Evolutionary conservation across 2,888 invertebrate species (phyloP).

Genomic region (Hipparchia sbordonii): DNA sequence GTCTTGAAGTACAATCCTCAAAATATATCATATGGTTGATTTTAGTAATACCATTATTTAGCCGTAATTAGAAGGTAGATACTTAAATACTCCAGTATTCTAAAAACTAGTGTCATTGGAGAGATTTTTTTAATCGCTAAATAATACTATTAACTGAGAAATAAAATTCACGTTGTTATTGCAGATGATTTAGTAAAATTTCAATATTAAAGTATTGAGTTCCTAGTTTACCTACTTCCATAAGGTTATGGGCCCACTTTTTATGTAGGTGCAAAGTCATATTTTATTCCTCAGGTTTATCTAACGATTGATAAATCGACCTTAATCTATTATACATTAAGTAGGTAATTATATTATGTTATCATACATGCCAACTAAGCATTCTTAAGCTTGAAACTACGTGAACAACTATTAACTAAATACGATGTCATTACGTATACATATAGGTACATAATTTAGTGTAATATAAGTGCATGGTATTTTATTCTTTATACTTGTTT

Average conservation of each 20-base stretch:
- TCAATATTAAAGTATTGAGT: too few species aligned
- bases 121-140: too few species aligned
- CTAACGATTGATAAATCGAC: background rate
- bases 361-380: constrained; percentile 30
- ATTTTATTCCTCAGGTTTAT: too few species aligned
- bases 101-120: background rate
- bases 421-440: background rate
- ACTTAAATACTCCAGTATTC: background rate
- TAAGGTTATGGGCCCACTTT: too few species aligned
- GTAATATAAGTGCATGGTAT: constrained; percentile 40
- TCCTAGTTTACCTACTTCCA: too few species aligned
- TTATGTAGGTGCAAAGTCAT: too few species aligned
- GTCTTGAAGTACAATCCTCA: background rate
- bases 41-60: background rate
- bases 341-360: background rate
- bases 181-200: too few species aligned
- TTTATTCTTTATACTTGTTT: constrained; percentile 32
- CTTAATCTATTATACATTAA: constrained; percentile 14
- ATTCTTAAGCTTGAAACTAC: constrained; percentile 11
- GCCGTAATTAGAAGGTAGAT: background rate
- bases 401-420: constrained; percentile 15
- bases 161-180: too few species aligned
- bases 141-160: too few species aligned
- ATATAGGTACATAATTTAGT: background rate
- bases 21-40: too few species aligned